Percentiles rank a stretch among this genome's conserved stretches.
Evolutionary conservation across 2,888 invertebrate genomes (phyloP).

Genomic region (Chesias legatella): DNA sequence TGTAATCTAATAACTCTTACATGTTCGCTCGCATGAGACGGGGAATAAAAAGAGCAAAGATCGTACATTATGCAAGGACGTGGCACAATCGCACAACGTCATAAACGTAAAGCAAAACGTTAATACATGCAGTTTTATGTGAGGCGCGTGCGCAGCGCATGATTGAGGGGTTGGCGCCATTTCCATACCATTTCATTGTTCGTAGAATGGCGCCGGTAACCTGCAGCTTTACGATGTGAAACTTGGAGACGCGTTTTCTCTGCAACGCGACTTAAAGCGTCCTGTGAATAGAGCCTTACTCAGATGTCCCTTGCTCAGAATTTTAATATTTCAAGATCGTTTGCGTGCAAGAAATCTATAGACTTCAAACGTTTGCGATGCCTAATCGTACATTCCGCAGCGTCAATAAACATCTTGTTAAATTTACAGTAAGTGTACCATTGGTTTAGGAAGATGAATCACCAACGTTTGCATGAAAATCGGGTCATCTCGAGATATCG

Average conservation of each 20-base stretch:
- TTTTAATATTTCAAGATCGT: slow-evolving; percentile 61
- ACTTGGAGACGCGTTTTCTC: slow-evolving; percentile 59
- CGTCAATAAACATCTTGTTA: slow-evolving; percentile 58
- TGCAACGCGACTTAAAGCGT: slow-evolving; percentile 43
- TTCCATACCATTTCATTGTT: slow-evolving; percentile 72
- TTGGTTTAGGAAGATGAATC: slow-evolving; percentile 56
- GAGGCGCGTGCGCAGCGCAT: slow-evolving; percentile 59
- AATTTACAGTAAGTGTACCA: slow-evolving; percentile 53
- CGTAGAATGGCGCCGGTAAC: slow-evolving; percentile 73
- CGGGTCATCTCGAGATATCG: slow-evolving; percentile 46
- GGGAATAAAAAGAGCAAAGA: slow-evolving; percentile 16
- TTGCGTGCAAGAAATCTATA: slow-evolving; percentile 47
- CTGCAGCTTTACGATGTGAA: slow-evolving; percentile 68
- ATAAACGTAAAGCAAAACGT: slow-evolving; percentile 42
- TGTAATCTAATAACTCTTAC: too few species aligned
- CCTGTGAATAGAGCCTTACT: slow-evolving; percentile 50
- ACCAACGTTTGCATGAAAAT: slow-evolving; percentile 52
- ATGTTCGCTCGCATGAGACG: too few species aligned
- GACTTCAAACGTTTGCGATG: slow-evolving; percentile 34
- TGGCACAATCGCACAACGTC: slow-evolving; percentile 43
- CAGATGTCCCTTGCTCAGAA: slow-evolving; percentile 47
- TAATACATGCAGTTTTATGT: slow-evolving; percentile 53
- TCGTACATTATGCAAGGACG: slow-evolving; percentile 47
- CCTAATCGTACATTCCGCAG: slow-evolving; percentile 47
- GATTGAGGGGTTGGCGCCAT: slow-evolving; percentile 68